These are phyloP conservation scores for Erebia ligea DNA, from an alignment of 2,888 invertebrate genomes.

Conservation along the genomic window DNA sequence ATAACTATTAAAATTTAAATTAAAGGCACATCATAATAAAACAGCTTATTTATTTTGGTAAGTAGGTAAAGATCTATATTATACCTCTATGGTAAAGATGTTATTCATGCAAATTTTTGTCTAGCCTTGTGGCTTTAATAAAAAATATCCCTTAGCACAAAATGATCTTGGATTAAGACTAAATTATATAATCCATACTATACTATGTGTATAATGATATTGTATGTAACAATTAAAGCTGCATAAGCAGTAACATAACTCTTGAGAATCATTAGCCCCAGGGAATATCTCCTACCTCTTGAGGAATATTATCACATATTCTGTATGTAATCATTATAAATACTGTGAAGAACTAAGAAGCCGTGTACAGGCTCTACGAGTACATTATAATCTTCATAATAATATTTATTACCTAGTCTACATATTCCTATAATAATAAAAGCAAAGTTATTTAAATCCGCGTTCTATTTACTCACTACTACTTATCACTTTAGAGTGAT, in stretches of 20 bases:
- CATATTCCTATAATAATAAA: too few species aligned
- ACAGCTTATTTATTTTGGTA: background rate
- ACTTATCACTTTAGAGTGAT: too few species aligned
- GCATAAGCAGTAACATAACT: conserved; percentile 6
- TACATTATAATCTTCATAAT: too few species aligned
- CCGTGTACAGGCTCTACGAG: background rate
- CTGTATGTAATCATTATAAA: conserved; percentile 9
- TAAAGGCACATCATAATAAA: too few species aligned
- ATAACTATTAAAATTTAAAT: too few species aligned
- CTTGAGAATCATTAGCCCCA: conserved; percentile 1
- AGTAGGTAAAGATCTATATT: too few species aligned
- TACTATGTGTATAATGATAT: background rate
- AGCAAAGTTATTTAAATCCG: too few species aligned
- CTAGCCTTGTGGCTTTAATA: background rate
- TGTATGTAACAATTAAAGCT: conserved; percentile 7
- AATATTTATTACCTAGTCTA: too few species aligned
- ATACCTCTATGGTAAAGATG: too few species aligned
- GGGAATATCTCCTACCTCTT: too few species aligned
- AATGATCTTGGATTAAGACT: background rate
- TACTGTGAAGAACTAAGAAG: background rate
- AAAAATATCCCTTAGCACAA: background rate
- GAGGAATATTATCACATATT: background rate
- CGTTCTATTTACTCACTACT: too few species aligned
- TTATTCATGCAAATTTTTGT: background rate
- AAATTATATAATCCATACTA: background rate